Evolutionary conservation across 2,113 vertebrate species (phyloP).

Genomic region (Labeo rohita): DNA sequence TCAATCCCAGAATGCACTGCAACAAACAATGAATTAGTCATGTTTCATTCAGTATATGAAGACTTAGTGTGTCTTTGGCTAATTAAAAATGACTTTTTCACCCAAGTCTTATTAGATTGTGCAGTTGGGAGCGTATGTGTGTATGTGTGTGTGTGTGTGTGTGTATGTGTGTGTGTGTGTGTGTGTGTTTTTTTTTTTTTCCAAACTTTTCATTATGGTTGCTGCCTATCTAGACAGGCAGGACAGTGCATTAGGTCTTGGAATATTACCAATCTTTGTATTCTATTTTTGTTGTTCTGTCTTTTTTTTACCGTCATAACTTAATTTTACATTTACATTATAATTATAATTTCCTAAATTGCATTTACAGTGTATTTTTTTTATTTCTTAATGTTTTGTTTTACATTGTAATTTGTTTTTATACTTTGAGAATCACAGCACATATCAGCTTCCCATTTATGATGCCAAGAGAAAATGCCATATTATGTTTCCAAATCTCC

Average conservation of each 20-base stretch:
- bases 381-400: no score
- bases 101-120: background rate
- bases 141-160: no score
- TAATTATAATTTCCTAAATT: background rate
- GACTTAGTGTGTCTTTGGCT: background rate
- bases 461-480: background rate
- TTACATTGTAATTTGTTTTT: background rate
- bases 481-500: slow-evolving; percentile 26
- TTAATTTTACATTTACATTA: no score
- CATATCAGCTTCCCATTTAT: background rate
- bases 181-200: no score
- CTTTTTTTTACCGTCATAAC: no score
- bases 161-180: no score
- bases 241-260: background rate
- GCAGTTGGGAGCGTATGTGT: background rate
- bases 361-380: background rate
- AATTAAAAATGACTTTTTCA: background rate
- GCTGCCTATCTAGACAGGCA: background rate
- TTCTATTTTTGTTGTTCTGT: background rate
- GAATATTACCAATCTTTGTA: background rate
- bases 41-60: background rate
- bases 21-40: background rate
- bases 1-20: background rate
- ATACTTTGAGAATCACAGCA: no score
- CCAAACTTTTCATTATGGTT: no score